phyloP scores from a whole-genome alignment of 1,140 invertebrate genomes.

The Yoshiicerus persimilis region DNA sequence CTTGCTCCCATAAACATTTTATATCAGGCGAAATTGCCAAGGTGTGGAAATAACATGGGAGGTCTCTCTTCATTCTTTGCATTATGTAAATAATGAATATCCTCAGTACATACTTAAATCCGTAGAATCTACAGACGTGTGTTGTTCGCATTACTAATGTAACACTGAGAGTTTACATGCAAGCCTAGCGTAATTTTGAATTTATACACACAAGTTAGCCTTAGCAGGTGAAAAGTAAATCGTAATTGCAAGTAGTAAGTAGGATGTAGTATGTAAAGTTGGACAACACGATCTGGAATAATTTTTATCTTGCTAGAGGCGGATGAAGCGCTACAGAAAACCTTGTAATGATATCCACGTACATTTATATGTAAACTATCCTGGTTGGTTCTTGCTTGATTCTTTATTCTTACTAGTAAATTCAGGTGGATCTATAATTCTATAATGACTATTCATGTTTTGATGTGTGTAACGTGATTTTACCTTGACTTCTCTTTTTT shows the following conservation, averaged over 20 bases:
- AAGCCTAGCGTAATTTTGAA: neutral
- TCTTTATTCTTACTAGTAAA: too few species aligned
- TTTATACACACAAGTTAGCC: neutral
- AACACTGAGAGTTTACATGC: neutral
- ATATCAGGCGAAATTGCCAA: conserved; percentile 13
- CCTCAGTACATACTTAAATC: neutral
- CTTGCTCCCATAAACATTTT: conserved; percentile 14
- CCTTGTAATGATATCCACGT: neutral
- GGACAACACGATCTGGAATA: neutral
- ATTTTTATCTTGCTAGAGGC: conserved; percentile 1
- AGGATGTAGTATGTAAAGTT: neutral
- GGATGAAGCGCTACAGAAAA: neutral
- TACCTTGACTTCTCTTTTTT: neutral
- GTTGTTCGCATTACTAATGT: neutral
- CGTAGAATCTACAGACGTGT: neutral
- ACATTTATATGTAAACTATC: neutral
- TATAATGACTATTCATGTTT: too few species aligned
- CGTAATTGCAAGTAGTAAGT: neutral
- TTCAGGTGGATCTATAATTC: neutral
- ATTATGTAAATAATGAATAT: neutral
- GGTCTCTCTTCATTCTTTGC: neutral
- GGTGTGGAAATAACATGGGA: conserved; percentile 18
- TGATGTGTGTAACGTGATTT: neutral
- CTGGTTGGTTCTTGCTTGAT: neutral
- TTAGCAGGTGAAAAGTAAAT: neutral